A percentile compares a stretch with the other conserved stretches of the same genome.
Conservation (phyloP, 2,888 invertebrate species). For the Tiliacea aurago region DNA sequence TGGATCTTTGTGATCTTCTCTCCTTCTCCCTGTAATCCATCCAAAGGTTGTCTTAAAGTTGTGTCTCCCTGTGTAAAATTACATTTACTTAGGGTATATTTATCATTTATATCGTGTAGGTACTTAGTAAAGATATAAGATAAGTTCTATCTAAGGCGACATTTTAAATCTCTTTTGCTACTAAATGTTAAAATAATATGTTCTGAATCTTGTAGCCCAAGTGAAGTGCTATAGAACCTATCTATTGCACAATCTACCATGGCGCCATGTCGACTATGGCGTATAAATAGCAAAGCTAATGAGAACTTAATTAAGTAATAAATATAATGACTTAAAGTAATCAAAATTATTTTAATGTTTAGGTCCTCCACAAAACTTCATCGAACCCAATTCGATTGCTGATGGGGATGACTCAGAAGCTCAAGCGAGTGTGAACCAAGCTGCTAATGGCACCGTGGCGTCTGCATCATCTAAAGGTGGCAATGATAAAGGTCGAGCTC, state of each 20-base stretch:
- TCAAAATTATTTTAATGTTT: conserved; percentile 58
- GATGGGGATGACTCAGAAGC: conserved; percentile 94
- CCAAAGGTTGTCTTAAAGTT: background rate
- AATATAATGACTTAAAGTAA: background rate
- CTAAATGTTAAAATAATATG: background rate
- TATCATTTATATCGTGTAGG: background rate
- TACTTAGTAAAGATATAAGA: background rate
- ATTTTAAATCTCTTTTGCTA: background rate
- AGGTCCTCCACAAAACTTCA: conserved; percentile 83
- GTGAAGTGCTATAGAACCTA: background rate
- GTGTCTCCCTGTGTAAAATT: background rate
- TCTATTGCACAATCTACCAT: background rate
- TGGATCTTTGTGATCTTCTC: too few relatives aligned
- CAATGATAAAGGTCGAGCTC: conserved; percentile 93
- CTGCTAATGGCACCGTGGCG: conserved; percentile 92
- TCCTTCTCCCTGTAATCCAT: background rate
- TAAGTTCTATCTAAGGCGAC: background rate
- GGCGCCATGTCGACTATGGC: background rate
- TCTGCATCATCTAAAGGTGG: conserved; percentile 94
- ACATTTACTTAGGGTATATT: background rate
- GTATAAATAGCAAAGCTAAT: background rate
- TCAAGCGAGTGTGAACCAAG: conserved; percentile 91
- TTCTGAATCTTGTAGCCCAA: background rate
- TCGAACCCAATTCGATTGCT: conserved; percentile 80
- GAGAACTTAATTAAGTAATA: background rate